Evolutionary conservation across 1,140 invertebrate species (phyloP).

Genomic region (Holcopasites calliopsidis): DNA sequence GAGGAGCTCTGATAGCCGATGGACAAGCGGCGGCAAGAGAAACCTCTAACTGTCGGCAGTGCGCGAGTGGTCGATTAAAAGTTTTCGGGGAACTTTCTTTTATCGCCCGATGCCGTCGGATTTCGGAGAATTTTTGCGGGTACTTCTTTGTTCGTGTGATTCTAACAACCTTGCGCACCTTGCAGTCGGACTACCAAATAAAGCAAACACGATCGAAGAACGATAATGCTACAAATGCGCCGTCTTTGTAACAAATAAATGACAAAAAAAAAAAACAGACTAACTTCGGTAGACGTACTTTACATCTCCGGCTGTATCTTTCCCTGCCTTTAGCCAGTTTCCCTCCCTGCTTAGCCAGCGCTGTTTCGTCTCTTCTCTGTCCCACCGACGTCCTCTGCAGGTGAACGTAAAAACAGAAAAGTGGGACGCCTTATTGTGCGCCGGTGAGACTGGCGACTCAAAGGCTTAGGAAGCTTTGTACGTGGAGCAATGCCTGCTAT

Average conservation of each 20-base stretch:
- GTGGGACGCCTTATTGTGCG: conserved; percentile 79
- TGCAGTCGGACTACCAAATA: too few species aligned
- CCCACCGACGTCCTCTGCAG: conserved; percentile 40
- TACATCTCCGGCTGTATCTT: conserved; percentile 26
- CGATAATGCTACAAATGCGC: too few species aligned
- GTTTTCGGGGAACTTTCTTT: too few species aligned
- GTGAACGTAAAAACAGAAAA: conserved; percentile 70
- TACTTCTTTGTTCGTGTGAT: not conserved
- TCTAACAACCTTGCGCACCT: not conserved
- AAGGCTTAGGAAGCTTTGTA: conserved; percentile 79
- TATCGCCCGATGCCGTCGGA: not conserved
- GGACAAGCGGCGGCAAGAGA: not conserved
- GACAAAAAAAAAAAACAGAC: not conserved
- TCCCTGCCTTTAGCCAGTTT: conserved; percentile 9
- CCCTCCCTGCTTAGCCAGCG: conserved; percentile 1
- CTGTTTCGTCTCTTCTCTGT: not conserved
- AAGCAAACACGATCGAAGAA: too few species aligned
- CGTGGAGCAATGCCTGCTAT: conserved; percentile 68
- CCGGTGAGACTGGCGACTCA: conserved; percentile 77
- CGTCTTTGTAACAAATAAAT: too few species aligned
- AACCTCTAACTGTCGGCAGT: not conserved
- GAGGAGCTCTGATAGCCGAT: not conserved
- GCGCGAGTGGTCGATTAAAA: not conserved
- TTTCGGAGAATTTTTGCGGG: not conserved
- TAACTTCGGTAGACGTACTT: conserved; percentile 22